Evolutionary conservation across 53 echinoderm and acorn worm species (phyloP).

Genomic region (Arbacia lixula): DNA sequence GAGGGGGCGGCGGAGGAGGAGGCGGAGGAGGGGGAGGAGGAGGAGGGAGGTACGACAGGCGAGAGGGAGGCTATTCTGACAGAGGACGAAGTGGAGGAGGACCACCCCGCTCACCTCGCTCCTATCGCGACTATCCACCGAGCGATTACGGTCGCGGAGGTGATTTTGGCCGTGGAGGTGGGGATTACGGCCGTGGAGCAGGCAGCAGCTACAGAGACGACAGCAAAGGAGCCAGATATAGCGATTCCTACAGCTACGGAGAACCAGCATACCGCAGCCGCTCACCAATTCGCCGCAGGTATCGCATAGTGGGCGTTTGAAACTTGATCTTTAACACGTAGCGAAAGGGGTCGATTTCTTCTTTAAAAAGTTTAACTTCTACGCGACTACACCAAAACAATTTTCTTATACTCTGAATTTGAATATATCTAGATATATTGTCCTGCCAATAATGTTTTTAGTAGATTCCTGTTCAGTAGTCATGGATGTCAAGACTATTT

Average conservation of each 20-base stretch:
- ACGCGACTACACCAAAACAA: neutral
- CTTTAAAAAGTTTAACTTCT: too few species aligned
- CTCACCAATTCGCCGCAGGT: slow-evolving; percentile 98
- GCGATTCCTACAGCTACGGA: slow-evolving; percentile 71
- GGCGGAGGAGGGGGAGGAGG: slow-evolving; percentile 71
- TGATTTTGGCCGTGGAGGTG: slow-evolving; percentile 54
- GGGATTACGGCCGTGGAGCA: slow-evolving; percentile 46
- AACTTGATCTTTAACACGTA: slow-evolving; percentile 26
- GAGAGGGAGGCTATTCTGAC: too few species aligned
- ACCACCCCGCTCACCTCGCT: slow-evolving; percentile 38
- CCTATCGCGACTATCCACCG: slow-evolving; percentile 51
- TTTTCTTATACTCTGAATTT: neutral
- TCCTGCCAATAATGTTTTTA: too few species aligned
- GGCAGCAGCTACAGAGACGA: slow-evolving; percentile 72
- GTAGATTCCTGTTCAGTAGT: too few species aligned
- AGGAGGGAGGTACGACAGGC: slow-evolving; percentile 52
- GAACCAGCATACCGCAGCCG: slow-evolving; percentile 92
- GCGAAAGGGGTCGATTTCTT: slow-evolving; percentile 61
- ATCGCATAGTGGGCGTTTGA: slow-evolving; percentile 68
- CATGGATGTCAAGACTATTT: too few species aligned
- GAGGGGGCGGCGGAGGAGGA: slow-evolving; percentile 71
- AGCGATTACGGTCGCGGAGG: slow-evolving; percentile 59
- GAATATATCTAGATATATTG: too few species aligned
- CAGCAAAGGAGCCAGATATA: slow-evolving; percentile 62
- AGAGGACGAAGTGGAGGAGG: slow-evolving; percentile 23